These are phyloP conservation scores for Neomorphus geoffroyi DNA, from an alignment of 2,797 vertebrate species.

Conservation along the genomic window DNA sequence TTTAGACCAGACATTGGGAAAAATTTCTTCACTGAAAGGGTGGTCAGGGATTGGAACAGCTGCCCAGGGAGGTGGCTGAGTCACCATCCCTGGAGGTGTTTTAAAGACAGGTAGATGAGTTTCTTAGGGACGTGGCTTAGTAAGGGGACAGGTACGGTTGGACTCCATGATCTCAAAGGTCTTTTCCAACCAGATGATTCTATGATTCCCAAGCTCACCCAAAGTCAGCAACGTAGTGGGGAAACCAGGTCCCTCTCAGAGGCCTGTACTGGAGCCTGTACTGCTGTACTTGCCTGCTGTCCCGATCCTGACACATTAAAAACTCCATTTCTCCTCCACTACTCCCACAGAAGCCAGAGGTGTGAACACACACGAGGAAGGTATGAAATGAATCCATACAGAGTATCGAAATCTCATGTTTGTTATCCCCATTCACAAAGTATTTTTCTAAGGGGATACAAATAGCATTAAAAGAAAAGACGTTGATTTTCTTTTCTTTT, in stretches of 20 bases:
- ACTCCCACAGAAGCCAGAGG: background rate
- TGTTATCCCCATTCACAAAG: background rate
- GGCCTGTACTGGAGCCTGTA: background rate
- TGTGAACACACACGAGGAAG: fast-evolving
- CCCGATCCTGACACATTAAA: background rate
- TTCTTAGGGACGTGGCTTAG: too few species aligned
- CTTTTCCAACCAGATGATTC: too few species aligned
- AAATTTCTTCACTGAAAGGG: too few species aligned
- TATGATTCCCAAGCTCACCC: background rate
- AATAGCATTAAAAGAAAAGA: background rate
- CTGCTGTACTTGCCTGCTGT: background rate
- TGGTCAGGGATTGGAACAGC: too few species aligned
- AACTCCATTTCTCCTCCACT: background rate
- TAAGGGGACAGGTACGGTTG: too few species aligned
- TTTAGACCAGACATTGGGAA: too few species aligned
- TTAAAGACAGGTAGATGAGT: too few species aligned
- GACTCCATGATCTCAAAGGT: too few species aligned
- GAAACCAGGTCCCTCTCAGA: background rate
- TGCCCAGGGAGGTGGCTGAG: too few species aligned
- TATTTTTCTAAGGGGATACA: background rate
- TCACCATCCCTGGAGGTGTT: too few species aligned
- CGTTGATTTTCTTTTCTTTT: background rate
- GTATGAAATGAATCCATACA: background rate
- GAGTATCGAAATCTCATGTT: background rate
- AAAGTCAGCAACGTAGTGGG: background rate